Evolutionary conservation across 2,888 invertebrate genomes (phyloP).

Genomic region (Tanytarsus gracilentus): DNA sequence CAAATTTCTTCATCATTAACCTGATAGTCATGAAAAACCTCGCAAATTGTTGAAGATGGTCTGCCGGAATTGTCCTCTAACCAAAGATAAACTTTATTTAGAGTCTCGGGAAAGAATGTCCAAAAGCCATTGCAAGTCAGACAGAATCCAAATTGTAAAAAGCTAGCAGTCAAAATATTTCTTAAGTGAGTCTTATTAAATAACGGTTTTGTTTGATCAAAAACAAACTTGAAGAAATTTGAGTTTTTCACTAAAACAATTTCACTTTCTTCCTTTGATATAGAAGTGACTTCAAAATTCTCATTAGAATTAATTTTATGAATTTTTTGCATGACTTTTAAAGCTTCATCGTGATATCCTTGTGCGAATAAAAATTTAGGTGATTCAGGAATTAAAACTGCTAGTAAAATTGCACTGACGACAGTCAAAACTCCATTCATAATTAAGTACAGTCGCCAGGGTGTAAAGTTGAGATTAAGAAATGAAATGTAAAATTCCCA

Average conservation of each 20-base stretch:
- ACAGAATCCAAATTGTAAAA: conserved; percentile 38
- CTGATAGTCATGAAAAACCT: conserved; percentile 33
- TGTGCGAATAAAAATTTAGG: conserved; percentile 32
- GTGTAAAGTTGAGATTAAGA: conserved; percentile 27
- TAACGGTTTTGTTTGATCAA: conserved; percentile 38
- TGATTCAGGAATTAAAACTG: conserved; percentile 31
- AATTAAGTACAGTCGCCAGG: conserved; percentile 32
- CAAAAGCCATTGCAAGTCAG: conserved; percentile 38
- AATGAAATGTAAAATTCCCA: conserved; percentile 29
- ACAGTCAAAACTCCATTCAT: conserved; percentile 31
- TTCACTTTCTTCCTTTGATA: conserved; percentile 10
- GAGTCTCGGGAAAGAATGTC: conserved; percentile 40
- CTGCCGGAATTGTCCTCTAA: conserved; percentile 34
- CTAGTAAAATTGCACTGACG: conserved; percentile 29
- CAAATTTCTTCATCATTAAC: conserved; percentile 29
- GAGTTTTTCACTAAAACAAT: not conserved
- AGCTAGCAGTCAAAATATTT: conserved; percentile 36
- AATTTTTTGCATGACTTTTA: conserved; percentile 30
- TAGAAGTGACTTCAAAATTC: not conserved
- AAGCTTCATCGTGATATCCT: conserved; percentile 30
- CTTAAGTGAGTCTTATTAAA: conserved; percentile 36
- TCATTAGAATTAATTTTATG: conserved; percentile 18
- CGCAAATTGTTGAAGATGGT: conserved; percentile 36
- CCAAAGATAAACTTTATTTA: conserved; percentile 37
- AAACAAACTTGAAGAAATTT: conserved; percentile 34